phyloP scores from a whole-genome alignment of 1,140 invertebrate species.

The Drosophila truncata region DNA sequence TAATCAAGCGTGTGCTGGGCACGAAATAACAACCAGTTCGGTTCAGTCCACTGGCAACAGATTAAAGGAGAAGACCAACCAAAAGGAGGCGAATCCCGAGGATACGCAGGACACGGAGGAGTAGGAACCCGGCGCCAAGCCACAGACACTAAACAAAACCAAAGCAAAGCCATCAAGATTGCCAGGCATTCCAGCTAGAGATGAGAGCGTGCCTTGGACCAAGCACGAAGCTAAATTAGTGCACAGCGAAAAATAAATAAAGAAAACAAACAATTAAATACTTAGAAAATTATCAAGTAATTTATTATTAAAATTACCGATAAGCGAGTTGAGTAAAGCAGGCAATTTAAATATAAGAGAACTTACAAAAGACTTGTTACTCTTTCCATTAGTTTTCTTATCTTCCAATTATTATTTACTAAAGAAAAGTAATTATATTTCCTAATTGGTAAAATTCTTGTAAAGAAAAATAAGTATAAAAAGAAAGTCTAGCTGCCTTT shows the following conservation, averaged over 20 bases:
- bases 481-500: background rate
- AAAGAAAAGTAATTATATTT: background rate
- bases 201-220: slow-evolving; percentile 16
- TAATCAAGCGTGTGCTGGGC: slow-evolving; percentile 79
- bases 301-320: background rate
- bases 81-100: background rate
- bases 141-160: slow-evolving; percentile 45
- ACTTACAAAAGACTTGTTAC: background rate
- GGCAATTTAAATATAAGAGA: background rate
- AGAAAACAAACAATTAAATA: background rate
- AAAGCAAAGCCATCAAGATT: slow-evolving; percentile 66
- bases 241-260: background rate
- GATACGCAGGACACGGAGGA: background rate
- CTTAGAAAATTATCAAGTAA: background rate
- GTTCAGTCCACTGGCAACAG: slow-evolving; percentile 58
- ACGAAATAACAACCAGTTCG: slow-evolving; percentile 74
- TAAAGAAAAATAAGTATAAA: background rate
- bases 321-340: background rate
- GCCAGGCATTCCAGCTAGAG: slow-evolving; percentile 16
- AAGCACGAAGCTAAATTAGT: slow-evolving; percentile 10
- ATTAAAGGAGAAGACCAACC: slow-evolving; percentile 34
- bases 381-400: background rate
- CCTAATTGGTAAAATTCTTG: background rate
- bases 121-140: slow-evolving; percentile 34
- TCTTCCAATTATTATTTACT: background rate